Evolutionary conservation across 2,888 invertebrate genomes (phyloP), one percentile per base, ranked within the genome.

Genomic region (Entomobrya proxima): DNA sequence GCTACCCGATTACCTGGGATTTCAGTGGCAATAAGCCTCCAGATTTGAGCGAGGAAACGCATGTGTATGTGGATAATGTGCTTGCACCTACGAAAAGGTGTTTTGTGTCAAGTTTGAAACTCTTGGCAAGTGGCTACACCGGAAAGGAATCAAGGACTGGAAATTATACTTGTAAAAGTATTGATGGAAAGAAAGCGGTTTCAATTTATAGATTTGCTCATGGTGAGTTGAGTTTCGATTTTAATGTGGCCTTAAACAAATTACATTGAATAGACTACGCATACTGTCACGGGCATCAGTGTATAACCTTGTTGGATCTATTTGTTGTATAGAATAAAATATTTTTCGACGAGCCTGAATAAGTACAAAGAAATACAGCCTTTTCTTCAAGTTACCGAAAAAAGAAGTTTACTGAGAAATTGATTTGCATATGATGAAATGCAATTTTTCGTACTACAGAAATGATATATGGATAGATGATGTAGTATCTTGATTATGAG

Each of bases 141-240:
- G 86, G 84, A 32, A 84, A 85, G 18, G 88, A 88, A 37, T 84
- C 84, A 4, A 40, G 88, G 50, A 87, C 88, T 2, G 88, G 88
- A 67, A 88, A 88, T 35, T 88, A 88, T 37, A 88, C 87, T n/a
- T 88, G 88, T 64, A 84, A 84, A 81, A 80, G 86, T 74, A 69
- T 86, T 58, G 88, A 87, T 76, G 76, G 82, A 21, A 77, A 47
- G 30, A 69, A 52, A 52, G 24, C 81, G 7, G 78, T 74, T 7
- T 88, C 88, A 2, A 79, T 88, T 35, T 88, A 86, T 67, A 83
- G 87, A 74, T 88, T 86, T 64, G 87, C 87, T 72, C 88, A 88
- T 81, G 88, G 88, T 88, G 58, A 87, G 84, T 77, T 37, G 44
- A 40, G 52, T 18, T 32, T 67, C 13, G 9, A 13, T 27, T 6